Conservation (phyloP, 2,888 invertebrate genomes). For the Tetragonula carbonaria region DNA sequence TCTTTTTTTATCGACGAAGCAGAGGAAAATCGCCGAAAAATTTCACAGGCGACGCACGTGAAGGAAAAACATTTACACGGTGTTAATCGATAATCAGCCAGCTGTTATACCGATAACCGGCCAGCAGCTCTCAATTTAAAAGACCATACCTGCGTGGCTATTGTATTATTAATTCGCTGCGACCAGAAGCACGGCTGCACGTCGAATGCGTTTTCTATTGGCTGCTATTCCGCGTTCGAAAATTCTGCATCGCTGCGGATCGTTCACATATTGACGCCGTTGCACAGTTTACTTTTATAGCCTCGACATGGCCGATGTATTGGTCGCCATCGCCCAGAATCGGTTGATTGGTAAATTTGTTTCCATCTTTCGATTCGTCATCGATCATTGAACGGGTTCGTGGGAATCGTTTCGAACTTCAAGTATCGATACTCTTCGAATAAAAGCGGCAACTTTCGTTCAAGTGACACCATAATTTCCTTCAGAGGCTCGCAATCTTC, state of each 20-base stretch:
- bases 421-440: not conserved
- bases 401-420: too few relatives aligned
- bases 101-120: not conserved
- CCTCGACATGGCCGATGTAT: not conserved
- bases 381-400: not conserved
- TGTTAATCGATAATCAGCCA: conserved; percentile 32
- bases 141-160: not conserved
- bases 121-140: conserved; percentile 1
- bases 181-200: not conserved
- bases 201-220: not conserved
- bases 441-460: not conserved
- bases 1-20: not conserved
- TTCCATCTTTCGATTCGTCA: not conserved
- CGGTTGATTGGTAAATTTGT: conserved; percentile 10
- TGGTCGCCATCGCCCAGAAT: not conserved
- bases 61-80: not conserved
- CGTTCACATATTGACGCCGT: conserved; percentile 30
- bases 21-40: not conserved
- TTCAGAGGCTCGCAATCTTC: not conserved
- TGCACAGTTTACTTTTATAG: conserved; percentile 2
- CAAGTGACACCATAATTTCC: not conserved
- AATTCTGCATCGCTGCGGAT: not conserved
- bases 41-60: not conserved
- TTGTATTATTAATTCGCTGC: conserved; percentile 29
- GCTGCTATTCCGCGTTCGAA: not conserved